phyloP scores from a whole-genome alignment of 2,797 vertebrate genomes.

The Phaenicophaeus curvirostris region DNA sequence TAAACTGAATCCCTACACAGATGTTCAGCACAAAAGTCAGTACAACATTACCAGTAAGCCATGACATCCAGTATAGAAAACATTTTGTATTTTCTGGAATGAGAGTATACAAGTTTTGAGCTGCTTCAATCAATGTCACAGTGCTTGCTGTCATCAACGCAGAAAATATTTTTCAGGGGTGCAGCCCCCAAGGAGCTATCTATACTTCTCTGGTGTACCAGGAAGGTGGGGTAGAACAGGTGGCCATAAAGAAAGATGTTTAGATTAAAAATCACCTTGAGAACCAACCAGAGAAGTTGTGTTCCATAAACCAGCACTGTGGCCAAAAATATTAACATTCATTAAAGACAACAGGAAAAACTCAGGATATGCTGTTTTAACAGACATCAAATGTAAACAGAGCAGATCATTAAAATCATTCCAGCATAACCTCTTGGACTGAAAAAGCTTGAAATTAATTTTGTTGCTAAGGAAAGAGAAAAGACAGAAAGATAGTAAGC shows the following conservation, averaged over 20 bases:
- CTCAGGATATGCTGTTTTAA: background rate
- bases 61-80: background rate
- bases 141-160: background rate
- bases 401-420: background rate
- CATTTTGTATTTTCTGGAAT: background rate
- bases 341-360: background rate
- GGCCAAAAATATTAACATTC: background rate
- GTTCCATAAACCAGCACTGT: background rate
- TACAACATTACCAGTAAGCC: background rate
- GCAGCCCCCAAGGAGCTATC: fast-evolving
- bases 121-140: background rate
- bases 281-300: background rate
- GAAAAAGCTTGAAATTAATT: background rate
- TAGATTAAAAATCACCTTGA: background rate
- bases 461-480: background rate
- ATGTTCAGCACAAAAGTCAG: background rate
- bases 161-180: background rate
- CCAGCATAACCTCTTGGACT: background rate
- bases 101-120: background rate
- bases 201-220: background rate
- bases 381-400: background rate
- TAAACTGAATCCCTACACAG: background rate
- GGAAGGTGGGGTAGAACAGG: background rate
- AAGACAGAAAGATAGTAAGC: background rate
- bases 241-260: background rate